These are phyloP conservation scores for Polydrusus tereticollis DNA, from an alignment of 2,888 invertebrate species.

Conservation along the genomic window DNA sequence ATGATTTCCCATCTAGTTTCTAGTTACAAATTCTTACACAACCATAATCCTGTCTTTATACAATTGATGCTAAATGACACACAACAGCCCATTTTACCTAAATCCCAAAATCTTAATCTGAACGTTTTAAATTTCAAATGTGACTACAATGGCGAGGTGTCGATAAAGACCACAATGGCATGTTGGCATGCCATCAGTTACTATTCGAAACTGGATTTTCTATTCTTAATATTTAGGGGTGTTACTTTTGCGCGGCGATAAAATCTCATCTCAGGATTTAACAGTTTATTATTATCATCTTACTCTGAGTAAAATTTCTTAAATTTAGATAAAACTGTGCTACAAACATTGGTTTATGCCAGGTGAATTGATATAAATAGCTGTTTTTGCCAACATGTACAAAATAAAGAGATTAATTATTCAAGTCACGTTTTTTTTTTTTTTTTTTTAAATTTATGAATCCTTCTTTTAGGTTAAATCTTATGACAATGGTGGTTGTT, in stretches of 20 bases:
- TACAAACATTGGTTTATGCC: too few relatives aligned
- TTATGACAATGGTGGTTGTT: too few relatives aligned
- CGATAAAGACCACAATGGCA: background rate
- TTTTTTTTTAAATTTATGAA: too few relatives aligned
- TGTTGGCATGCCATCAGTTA: background rate
- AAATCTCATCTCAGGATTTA: background rate
- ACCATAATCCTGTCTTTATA: conserved; percentile 19
- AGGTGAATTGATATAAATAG: too few relatives aligned
- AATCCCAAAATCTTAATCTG: conserved; percentile 20
- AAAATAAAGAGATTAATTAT: too few relatives aligned
- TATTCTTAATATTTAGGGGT: background rate
- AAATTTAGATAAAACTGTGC: too few relatives aligned
- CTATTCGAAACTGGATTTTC: conserved; percentile 2
- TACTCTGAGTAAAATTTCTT: too few relatives aligned
- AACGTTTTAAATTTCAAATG: conserved; percentile 24
- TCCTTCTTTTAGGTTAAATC: too few relatives aligned
- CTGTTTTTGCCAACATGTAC: too few relatives aligned
- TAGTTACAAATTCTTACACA: background rate
- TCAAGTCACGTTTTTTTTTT: too few relatives aligned
- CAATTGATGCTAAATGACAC: conserved; percentile 9
- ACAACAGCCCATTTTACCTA: conserved; percentile 26
- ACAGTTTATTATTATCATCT: background rate
- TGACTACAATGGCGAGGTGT: conserved; percentile 1
- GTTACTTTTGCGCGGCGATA: background rate
- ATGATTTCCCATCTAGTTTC: background rate